Base-by-base conservation (phyloP, 2,888 invertebrate species). In the Heliothis peltigera region DNA sequence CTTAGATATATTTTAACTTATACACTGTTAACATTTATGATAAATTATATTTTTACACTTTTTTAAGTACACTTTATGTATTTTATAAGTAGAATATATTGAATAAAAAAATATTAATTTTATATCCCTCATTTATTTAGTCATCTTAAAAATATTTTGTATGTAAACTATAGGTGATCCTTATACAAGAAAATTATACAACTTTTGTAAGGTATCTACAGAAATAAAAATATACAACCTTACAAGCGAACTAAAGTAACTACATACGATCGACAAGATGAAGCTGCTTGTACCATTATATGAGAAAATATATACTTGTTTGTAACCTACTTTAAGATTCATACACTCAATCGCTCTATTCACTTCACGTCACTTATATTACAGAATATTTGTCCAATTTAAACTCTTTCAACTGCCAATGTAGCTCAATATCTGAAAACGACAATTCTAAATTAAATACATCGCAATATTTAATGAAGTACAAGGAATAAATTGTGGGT, bases 281-380 rank as follows among this genome's bases (percentile, higher is more conserved):
- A 81, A 80, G 81, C 81, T 81, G 81, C 77, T 68, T 77, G 56
- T 68, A 75, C 66, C 66, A 53, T 66, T 57, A 58, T 51, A 60
- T 54, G 25, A 57, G 48, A 58, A 46, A 65, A 48, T 61, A 70
- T 43, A 71, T 48, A 53, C 21, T 65, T 39, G 17, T 39, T 69
- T 46, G 39, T 64, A 60, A 66, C 63, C 60, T 76, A 79, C 25
- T 51, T 39, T 55, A 55, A n/a, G 49, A 73, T 66, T 74, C 74
- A 78, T 79, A 76, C 78, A 74, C 80, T 72, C 78, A 66, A 53
- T 72, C 63, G 22, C 49, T 73, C 68, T 65, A 69, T 70, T 66
- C 79, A 79, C 73, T 66, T 79, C 67, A 78, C 74, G 32, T 76
- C 76, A 76, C 80, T 76, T 81, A 75, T 66, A 75, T 67, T 80